Conservation (phyloP, 2,797 vertebrate genomes). For the Scyliorhinus canicula region DNA sequence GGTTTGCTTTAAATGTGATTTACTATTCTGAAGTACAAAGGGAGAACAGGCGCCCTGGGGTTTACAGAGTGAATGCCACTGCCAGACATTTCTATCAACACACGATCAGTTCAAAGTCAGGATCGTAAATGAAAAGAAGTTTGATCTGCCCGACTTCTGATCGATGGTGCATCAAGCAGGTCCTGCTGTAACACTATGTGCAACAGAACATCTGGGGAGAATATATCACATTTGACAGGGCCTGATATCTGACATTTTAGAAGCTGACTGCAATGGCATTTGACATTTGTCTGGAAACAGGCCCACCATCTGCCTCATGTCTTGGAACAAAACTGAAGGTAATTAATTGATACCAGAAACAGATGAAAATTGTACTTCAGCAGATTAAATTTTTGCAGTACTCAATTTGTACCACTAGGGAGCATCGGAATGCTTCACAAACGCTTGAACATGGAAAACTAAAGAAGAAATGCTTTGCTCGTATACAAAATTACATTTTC, state of each 20-base stretch:
- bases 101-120: neutral
- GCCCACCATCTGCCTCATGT: neutral
- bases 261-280: neutral
- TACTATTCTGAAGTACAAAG: neutral
- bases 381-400: neutral
- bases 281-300: neutral
- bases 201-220: neutral
- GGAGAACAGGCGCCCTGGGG: neutral
- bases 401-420: slow-evolving; percentile 3
- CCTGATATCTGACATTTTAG: neutral
- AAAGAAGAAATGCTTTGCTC: neutral
- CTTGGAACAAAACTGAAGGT: neutral
- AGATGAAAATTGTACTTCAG: neutral
- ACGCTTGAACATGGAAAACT: neutral
- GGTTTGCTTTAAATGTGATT: neutral
- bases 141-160: neutral
- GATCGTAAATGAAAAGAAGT: neutral
- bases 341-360: neutral
- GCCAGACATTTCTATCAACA: neutral
- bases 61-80: neutral
- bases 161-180: neutral
- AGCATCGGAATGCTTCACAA: neutral
- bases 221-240: neutral
- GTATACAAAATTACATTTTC: neutral
- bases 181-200: neutral